Evolutionary conservation across 2,113 vertebrate genomes (phyloP).

Genomic region (Puntigrus tetrazona): DNA sequence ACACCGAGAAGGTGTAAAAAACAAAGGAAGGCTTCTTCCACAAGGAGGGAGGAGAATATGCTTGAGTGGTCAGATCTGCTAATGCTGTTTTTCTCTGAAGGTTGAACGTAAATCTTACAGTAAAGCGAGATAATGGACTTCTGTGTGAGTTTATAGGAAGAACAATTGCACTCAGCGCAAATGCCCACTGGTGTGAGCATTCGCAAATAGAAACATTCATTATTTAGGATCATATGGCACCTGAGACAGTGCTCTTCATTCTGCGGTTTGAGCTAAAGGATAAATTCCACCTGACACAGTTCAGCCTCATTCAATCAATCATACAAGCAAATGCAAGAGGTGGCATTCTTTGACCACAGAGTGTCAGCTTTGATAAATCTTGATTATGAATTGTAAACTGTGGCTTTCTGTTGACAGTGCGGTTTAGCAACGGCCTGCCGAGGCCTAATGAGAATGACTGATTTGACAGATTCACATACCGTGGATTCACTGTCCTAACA

Average conservation of each 20-base stretch:
- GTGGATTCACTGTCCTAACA: not conserved
- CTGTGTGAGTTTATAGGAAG: constrained; percentile 13
- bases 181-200: constrained; percentile 15
- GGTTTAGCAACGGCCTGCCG: constrained; percentile 16
- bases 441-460: constrained; percentile 25
- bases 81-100: constrained; percentile 16
- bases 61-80: constrained; percentile 1
- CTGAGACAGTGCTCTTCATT: constrained; percentile 50
- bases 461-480: not conserved
- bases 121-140: not conserved
- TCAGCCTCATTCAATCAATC: constrained; percentile 63
- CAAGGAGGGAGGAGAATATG: not conserved
- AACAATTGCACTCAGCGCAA: constrained; percentile 6
- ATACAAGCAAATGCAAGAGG: constrained; percentile 60
- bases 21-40: not conserved
- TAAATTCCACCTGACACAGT: constrained; percentile 47
- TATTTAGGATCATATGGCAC: constrained; percentile 48
- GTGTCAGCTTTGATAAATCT: constrained; percentile 65
- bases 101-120: constrained; percentile 13
- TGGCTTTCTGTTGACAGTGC: constrained; percentile 41
- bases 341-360: constrained; percentile 61
- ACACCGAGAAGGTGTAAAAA: constrained; percentile 13
- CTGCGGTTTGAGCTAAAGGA: constrained; percentile 43
- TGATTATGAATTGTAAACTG: constrained; percentile 64
- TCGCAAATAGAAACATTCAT: constrained; percentile 35